Conservation (phyloP, 2,888 invertebrate species). For the Tachystola acroxantha region DNA sequence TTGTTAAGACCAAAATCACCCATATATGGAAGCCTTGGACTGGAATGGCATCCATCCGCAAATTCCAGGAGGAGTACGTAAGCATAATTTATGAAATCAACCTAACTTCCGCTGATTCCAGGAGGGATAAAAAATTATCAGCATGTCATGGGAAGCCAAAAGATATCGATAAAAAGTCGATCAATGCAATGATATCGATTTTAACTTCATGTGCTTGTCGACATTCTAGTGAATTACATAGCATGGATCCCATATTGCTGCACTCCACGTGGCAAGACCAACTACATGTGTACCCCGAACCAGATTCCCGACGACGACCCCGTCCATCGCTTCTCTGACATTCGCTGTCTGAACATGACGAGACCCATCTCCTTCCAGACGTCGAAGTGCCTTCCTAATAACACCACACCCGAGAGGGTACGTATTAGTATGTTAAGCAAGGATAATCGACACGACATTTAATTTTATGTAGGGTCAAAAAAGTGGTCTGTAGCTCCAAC, state of each 20-base stretch:
- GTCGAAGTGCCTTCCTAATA: constrained; percentile 24
- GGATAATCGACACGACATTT: neutral
- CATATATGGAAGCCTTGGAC: too few relatives aligned
- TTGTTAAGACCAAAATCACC: too few relatives aligned
- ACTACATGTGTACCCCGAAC: constrained; percentile 22
- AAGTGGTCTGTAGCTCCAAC: too few relatives aligned
- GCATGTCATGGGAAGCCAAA: too few relatives aligned
- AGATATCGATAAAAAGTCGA: too few relatives aligned
- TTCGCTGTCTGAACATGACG: constrained; percentile 33
- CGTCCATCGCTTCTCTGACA: constrained; percentile 32
- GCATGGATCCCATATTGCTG: constrained; percentile 32
- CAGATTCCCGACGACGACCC: constrained; percentile 27
- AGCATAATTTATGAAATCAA: too few relatives aligned
- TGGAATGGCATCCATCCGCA: too few relatives aligned
- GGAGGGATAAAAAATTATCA: too few relatives aligned
- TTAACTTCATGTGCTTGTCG: too few relatives aligned
- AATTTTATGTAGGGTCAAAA: neutral
- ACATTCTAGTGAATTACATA: constrained; percentile 34
- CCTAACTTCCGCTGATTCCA: too few relatives aligned
- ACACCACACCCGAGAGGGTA: constrained; percentile 26
- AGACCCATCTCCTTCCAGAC: constrained; percentile 32
- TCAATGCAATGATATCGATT: too few relatives aligned
- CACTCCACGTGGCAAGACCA: constrained; percentile 18
- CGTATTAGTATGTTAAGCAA: neutral
- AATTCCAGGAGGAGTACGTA: too few relatives aligned